Conservation (phyloP, 1,140 invertebrate genomes). For the Pseudoatta argentina region DNA sequence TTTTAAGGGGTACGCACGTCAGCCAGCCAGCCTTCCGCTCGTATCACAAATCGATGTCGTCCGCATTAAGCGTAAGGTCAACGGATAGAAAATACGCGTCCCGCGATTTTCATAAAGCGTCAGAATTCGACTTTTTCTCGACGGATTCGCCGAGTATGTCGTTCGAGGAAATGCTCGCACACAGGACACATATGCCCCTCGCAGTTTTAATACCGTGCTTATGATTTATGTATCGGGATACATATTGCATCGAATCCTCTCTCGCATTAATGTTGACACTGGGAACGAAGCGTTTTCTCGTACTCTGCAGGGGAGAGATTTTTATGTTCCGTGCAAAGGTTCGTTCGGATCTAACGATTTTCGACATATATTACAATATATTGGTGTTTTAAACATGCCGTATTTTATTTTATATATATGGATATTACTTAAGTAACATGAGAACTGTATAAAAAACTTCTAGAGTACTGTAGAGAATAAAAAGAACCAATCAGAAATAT, state of each 20-base stretch:
- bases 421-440: background rate
- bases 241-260: constrained; percentile 68
- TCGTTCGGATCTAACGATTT: constrained; percentile 22
- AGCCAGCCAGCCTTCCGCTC: background rate
- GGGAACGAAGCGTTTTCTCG: constrained; percentile 31
- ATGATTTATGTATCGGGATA: constrained; percentile 76
- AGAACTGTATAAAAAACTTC: background rate
- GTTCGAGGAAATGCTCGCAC: constrained; percentile 33
- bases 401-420: background rate
- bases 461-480: too few species aligned
- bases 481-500: too few species aligned
- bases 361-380: background rate
- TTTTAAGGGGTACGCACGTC: constrained; percentile 25
- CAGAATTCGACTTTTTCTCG: constrained; percentile 61
- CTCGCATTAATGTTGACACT: constrained; percentile 67
- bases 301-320: constrained; percentile 40
- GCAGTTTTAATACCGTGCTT: constrained; percentile 74
- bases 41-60: constrained; percentile 67
- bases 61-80: constrained; percentile 65
- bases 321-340: constrained; percentile 20
- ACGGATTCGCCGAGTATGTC: constrained; percentile 49
- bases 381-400: background rate
- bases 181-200: constrained; percentile 15
- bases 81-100: constrained; percentile 60
- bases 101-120: constrained; percentile 66